Evolutionary conservation across 2,888 invertebrate genomes (phyloP), one percentile per base, ranked within the genome.

Genomic region (Leucophenga montana): DNA sequence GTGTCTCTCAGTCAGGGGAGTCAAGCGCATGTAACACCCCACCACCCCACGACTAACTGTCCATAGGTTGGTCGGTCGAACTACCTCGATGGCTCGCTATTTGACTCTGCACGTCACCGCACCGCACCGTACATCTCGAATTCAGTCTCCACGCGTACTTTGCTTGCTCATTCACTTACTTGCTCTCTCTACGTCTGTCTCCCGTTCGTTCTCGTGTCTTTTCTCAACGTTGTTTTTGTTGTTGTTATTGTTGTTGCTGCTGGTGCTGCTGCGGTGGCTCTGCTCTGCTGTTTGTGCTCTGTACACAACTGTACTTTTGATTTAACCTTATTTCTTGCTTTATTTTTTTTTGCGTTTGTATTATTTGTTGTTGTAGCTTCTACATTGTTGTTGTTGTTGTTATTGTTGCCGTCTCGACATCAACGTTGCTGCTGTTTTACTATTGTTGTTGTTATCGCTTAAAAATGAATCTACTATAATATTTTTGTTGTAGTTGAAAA

Each of bases 291-390:
- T 78, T 78, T 82, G 78, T 78, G 78, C 84, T 82, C 79, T 82
- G 82, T 84, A 84, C 85, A 85, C 85, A 85, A 85, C 85, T 85
- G 86, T 85, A 85, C 86, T 85, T 86, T 84, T 82, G 85, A 85
- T 84, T 85, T 85, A 84, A 85, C 83, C 85, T 85, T 84, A 84
- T 85, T 85, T 85, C 84, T 83, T 82, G 70, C 71, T 71, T 74
- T 78, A 73, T 78, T 77, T 77, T 69, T 75, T 78, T 78, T 78
- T 78, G 74, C 73, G 72, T 67, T 68, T 66, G 75, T 73, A 71
- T 75, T 75, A 73, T 68, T 73, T 75, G 69, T 73, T 73, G 73
- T 74, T 77, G 71, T 75, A 75, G 72, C 61, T 72, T 70, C 69
- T 71, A 69, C 74, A 71, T 44, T 39, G 27, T n/a, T 46, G 65